These are phyloP conservation scores for Chionomys nivalis DNA, from an alignment of 2,113 vertebrate species.

Conservation along the genomic window DNA sequence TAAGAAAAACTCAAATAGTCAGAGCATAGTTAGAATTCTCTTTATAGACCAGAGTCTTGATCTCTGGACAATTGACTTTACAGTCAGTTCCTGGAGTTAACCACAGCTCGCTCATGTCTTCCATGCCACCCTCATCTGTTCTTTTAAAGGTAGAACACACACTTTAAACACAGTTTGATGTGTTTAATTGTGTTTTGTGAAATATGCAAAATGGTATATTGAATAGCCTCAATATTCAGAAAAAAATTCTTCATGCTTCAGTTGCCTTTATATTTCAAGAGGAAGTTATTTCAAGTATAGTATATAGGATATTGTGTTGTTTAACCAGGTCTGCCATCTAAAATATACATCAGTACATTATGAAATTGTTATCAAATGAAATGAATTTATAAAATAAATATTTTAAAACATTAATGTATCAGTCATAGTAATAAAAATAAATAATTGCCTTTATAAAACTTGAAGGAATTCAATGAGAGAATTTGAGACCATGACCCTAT, in stretches of 20 bases:
- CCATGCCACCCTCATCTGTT: neutral
- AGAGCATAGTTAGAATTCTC: neutral
- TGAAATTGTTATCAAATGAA: neutral
- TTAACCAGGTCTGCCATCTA: neutral
- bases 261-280: neutral
- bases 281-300: neutral
- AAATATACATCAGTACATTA: neutral
- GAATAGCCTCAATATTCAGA: neutral
- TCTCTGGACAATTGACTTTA: neutral
- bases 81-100: neutral
- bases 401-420: neutral
- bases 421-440: neutral
- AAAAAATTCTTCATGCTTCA: neutral
- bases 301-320: neutral
- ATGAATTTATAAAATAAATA: conserved; percentile 19
- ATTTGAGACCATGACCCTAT: neutral
- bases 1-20: neutral
- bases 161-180: neutral
- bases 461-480: neutral
- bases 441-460: neutral
- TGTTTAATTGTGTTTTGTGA: neutral
- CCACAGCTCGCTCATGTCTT: neutral
- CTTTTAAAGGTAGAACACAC: neutral
- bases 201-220: neutral
- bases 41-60: neutral